Evolutionary conservation across 2,888 invertebrate genomes (phyloP).

Genomic region (Gnatocerus cornutus): DNA sequence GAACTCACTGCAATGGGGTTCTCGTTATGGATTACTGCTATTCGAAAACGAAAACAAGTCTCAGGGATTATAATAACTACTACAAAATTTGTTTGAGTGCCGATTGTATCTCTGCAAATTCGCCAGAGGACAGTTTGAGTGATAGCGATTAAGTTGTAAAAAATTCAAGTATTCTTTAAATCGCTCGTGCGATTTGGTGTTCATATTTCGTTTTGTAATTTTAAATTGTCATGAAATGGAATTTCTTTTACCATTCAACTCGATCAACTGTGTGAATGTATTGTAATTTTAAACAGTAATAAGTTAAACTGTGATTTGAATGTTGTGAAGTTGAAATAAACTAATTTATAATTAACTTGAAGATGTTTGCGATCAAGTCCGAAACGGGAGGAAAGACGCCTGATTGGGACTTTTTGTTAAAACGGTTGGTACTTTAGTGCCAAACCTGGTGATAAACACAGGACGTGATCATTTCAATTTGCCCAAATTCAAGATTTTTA

Average conservation of each 20-base stretch:
- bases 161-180: slow-evolving; percentile 18
- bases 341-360: slow-evolving; percentile 50
- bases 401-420: no score
- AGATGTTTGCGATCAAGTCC: no score
- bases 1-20: slow-evolving; percentile 60
- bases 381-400: no score
- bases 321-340: slow-evolving; percentile 55
- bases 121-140: slow-evolving; percentile 43
- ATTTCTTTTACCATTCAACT: slow-evolving; percentile 11
- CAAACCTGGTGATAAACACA: no score
- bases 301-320: slow-evolving; percentile 62
- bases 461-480: no score
- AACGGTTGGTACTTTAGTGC: no score
- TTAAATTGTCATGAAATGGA: slow-evolving; percentile 3
- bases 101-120: slow-evolving; percentile 30
- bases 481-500: no score
- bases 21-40: slow-evolving; percentile 65
- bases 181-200: no score
- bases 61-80: slow-evolving; percentile 68
- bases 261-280: slow-evolving; percentile 35
- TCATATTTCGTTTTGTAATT: not conserved
- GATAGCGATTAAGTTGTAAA: slow-evolving; percentile 46
- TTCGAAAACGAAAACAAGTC: slow-evolving; percentile 62
- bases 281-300: slow-evolving; percentile 54
- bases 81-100: slow-evolving; percentile 63